phyloP scores from a whole-genome alignment of 2,113 vertebrate species.

The Chelonoidis abingdonii region DNA sequence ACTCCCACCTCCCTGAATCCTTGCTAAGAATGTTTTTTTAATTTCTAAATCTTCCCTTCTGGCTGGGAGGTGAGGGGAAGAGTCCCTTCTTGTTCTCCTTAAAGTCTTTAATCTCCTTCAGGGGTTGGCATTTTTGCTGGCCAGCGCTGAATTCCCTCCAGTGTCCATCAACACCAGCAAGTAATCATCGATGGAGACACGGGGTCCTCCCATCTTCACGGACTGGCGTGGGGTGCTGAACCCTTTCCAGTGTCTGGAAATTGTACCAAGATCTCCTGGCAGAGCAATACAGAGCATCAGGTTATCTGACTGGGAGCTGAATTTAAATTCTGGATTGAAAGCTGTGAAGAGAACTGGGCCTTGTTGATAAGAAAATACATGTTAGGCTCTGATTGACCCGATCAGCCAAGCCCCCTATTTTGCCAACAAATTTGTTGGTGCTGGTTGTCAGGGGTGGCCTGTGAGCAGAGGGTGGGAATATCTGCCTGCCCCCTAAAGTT shows the following conservation, averaged over 20 bases:
- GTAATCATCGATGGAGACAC: background rate
- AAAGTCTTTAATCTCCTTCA: background rate
- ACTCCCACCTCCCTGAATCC: background rate
- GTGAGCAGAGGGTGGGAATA: conserved; percentile 24
- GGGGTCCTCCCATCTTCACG: background rate
- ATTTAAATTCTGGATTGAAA: conserved; percentile 22
- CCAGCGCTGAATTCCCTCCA: background rate
- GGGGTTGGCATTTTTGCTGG: background rate
- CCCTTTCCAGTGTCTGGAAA: conserved; percentile 8
- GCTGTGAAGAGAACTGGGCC: background rate
- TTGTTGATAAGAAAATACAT: background rate
- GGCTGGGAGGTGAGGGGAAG: background rate
- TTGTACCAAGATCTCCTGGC: conserved; percentile 11
- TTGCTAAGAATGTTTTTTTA: background rate
- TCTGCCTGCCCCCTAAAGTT: conserved; percentile 21
- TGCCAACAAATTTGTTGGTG: background rate
- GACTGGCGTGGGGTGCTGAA: background rate
- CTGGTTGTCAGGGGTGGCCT: accelerated
- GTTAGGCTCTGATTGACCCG: background rate
- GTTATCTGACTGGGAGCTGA: background rate
- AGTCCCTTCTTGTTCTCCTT: background rate
- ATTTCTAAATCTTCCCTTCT: background rate
- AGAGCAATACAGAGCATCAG: background rate
- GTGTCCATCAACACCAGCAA: background rate
- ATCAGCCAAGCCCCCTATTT: background rate